phyloP scores from a whole-genome alignment of 2,888 invertebrate species.

The Eristalinus sepulchralis region DNA sequence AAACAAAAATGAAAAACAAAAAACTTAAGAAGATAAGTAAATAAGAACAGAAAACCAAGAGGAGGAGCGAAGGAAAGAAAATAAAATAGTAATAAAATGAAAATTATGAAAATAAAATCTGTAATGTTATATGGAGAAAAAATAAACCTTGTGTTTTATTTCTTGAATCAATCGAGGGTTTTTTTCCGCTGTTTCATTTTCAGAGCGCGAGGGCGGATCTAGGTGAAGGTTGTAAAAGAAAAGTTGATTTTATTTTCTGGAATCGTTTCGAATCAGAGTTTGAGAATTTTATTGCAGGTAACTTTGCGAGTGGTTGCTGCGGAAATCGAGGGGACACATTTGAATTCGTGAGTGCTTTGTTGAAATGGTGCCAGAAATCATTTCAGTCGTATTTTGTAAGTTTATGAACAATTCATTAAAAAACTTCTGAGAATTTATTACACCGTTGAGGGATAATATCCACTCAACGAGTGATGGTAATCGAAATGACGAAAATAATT shows the following conservation, averaged over 20 bases:
- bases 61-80: conserved; percentile 58
- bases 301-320: not conserved
- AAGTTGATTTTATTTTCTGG: not conserved
- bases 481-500: not conserved
- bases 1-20: conserved; percentile 45
- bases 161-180: not conserved
- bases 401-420: not conserved
- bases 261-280: not conserved
- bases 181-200: not conserved
- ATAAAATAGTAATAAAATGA: conserved; percentile 74
- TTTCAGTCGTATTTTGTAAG: not conserved
- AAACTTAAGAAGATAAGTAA: conserved; percentile 59
- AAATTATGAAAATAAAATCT: conserved; percentile 74
- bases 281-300: not conserved
- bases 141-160: conserved; percentile 55
- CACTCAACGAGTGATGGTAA: not conserved
- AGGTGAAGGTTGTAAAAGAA: not conserved
- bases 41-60: conserved; percentile 49
- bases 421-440: not conserved
- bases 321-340: not conserved
- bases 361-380: not conserved
- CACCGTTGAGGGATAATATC: not conserved
- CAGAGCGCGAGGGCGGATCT: not conserved
- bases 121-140: conserved; percentile 80
- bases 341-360: not conserved